Evolutionary conservation across 2,888 invertebrate species (phyloP).

Genomic region (Molorchus minor): DNA sequence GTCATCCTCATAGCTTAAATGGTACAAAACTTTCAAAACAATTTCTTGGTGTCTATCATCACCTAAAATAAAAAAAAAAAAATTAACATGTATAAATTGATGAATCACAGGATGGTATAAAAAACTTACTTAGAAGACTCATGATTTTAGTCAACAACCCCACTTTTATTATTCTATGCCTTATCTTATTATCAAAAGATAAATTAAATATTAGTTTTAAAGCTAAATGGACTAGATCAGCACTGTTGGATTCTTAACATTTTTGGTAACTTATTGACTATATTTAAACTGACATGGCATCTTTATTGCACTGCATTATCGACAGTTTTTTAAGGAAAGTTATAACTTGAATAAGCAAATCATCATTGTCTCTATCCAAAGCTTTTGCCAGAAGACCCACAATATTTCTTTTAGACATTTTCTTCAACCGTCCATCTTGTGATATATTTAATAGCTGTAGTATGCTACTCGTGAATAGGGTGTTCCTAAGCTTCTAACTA

Average conservation of each 20-base stretch:
- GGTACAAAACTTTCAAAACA: constrained; percentile 86
- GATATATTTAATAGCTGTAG: constrained; percentile 94
- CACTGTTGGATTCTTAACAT: constrained; percentile 74
- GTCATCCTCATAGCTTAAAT: constrained; percentile 94
- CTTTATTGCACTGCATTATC: constrained; percentile 93
- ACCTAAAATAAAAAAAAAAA: constrained; percentile 62
- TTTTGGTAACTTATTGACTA: constrained; percentile 85
- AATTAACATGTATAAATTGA: background rate
- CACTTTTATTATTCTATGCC: constrained; percentile 88
- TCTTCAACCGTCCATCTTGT: too few relatives aligned
- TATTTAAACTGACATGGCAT: constrained; percentile 84
- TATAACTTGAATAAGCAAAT: constrained; percentile 87
- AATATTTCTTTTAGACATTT: constrained; percentile 95
- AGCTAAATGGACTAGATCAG: constrained; percentile 80
- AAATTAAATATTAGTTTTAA: constrained; percentile 92
- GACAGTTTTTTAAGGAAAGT: constrained; percentile 96
- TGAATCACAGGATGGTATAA: background rate
- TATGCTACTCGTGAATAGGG: too few relatives aligned
- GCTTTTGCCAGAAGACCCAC: constrained; percentile 87
- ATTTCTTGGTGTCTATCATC: constrained; percentile 82
- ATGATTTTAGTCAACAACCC: constrained; percentile 92
- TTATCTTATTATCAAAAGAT: constrained; percentile 89
- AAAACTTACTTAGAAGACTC: constrained; percentile 78
- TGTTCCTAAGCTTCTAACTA: constrained; percentile 90
- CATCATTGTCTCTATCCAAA: constrained; percentile 89